These are phyloP conservation scores for Dasyornis broadbenti DNA, from an alignment of 2,113 vertebrate genomes.

Conservation along the genomic window DNA sequence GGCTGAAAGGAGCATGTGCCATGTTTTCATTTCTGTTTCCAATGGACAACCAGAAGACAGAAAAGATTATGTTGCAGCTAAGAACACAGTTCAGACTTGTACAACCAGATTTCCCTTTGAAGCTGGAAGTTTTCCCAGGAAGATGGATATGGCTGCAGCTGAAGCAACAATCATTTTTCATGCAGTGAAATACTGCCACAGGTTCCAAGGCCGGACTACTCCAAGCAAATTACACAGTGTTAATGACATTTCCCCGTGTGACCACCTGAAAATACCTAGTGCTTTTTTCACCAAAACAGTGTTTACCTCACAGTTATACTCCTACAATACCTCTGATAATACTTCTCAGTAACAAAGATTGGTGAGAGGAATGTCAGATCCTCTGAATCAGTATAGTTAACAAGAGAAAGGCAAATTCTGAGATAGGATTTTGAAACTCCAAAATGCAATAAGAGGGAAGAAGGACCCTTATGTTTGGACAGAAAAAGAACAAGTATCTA, in stretches of 20 bases:
- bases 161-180: slow-evolving; percentile 53
- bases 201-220: slow-evolving; percentile 13
- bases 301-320: not conserved
- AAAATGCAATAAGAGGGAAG: not conserved
- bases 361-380: not conserved
- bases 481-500: not conserved
- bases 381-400: not conserved
- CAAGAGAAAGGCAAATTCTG: not conserved
- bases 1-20: not conserved
- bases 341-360: not conserved
- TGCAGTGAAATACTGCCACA: not conserved
- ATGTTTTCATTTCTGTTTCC: slow-evolving; percentile 27
- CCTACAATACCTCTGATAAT: not conserved
- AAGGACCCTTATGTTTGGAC: not conserved
- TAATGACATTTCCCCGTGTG: not conserved
- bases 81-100: slow-evolving; percentile 32
- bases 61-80: slow-evolving; percentile 42
- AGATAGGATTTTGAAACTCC: not conserved
- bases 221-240: not conserved
- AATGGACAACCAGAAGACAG: slow-evolving; percentile 11
- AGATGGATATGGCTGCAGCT: slow-evolving; percentile 52
- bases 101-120: slow-evolving; percentile 48
- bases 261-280: not conserved
- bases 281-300: not conserved
- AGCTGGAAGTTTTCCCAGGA: slow-evolving; percentile 46